phyloP scores from a whole-genome alignment of 2,113 vertebrate genomes.

The Oplegnathus fasciatus region DNA sequence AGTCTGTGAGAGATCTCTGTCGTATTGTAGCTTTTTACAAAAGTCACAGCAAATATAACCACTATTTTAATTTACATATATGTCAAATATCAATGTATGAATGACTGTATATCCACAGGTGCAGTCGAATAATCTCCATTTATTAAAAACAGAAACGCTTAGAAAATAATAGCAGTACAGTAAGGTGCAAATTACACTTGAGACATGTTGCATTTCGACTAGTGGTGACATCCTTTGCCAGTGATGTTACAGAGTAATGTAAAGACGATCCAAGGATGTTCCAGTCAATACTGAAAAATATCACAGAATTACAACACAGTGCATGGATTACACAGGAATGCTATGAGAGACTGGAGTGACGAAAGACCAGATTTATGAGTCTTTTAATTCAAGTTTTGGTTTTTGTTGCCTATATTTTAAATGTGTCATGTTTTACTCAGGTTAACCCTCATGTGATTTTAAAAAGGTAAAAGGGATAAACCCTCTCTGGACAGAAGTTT shows the following conservation, averaged over 20 bases:
- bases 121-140: conserved; percentile 76
- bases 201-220: conserved; percentile 65
- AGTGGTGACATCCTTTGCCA: conserved; percentile 61
- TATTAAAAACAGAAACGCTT: conserved; percentile 82
- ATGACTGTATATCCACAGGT: neutral
- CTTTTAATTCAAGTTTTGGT: conserved; percentile 55
- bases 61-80: neutral
- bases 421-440: conserved; percentile 38
- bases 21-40: too few relatives aligned
- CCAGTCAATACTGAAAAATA: conserved; percentile 58
- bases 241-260: conserved; percentile 37
- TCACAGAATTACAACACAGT: conserved; percentile 62
- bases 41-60: neutral
- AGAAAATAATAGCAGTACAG: conserved; percentile 80
- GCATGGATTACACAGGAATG: conserved; percentile 60
- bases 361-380: conserved; percentile 21
- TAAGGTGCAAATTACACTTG: conserved; percentile 80
- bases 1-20: neutral
- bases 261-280: conserved; percentile 46
- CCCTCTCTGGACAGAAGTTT: conserved; percentile 18
- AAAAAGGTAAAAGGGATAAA: rapidly evolving
- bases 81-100: neutral
- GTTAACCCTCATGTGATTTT: neutral
- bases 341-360: conserved; percentile 40
- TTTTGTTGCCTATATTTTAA: conserved; percentile 30